Conservation (phyloP, 2,113 vertebrate genomes). For the Mustela nigripes region DNA sequence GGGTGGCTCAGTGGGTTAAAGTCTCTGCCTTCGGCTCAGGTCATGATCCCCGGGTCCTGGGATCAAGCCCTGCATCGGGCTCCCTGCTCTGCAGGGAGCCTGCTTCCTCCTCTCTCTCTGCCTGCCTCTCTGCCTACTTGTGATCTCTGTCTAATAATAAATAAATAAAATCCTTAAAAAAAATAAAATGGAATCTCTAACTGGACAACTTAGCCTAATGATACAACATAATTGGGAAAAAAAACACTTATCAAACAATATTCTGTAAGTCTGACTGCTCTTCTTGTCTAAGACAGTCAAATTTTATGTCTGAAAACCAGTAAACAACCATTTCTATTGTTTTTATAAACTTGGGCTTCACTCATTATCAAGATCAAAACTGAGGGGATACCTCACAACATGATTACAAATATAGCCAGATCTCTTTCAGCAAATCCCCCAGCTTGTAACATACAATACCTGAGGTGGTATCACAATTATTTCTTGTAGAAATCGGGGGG, state of each 20-base stretch:
- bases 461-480: conserved; percentile 93
- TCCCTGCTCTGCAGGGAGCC: too few species aligned
- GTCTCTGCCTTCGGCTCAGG: too few species aligned
- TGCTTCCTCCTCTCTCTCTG: too few species aligned
- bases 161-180: too few species aligned
- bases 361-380: background rate
- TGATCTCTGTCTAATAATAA: too few species aligned
- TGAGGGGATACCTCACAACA: background rate
- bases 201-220: background rate
- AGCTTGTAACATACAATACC: conserved; percentile 85
- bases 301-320: conserved; percentile 23
- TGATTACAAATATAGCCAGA: background rate
- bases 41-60: too few species aligned
- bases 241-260: background rate
- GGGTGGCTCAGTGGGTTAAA: too few species aligned
- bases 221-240: background rate
- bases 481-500: conserved; percentile 90
- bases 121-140: too few species aligned
- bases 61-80: too few species aligned
- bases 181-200: background rate
- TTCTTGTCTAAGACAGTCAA: background rate
- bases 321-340: background rate
- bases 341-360: background rate
- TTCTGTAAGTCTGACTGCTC: background rate
- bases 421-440: background rate